phyloP scores from a whole-genome alignment of 2,113 vertebrate species.

The Tangachromis dhanisi region DNA sequence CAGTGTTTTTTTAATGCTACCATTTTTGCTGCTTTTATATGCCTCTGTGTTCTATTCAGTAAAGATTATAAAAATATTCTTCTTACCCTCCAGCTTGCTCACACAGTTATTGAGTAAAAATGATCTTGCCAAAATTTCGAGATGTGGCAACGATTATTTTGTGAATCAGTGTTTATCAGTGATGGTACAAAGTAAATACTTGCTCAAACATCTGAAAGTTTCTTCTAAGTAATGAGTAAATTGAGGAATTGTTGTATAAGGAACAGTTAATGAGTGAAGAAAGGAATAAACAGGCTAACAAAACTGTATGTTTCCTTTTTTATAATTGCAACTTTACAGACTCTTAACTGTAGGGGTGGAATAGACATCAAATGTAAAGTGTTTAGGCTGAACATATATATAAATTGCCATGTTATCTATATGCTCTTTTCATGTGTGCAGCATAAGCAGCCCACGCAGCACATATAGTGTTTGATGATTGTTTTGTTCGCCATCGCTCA shows the following conservation, averaged over 20 bases:
- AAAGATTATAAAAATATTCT: neutral
- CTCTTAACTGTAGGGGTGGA: neutral
- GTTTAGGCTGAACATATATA: neutral
- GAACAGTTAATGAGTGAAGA: neutral
- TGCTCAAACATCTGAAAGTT: neutral
- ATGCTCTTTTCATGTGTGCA: neutral
- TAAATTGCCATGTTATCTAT: neutral
- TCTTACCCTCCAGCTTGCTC: neutral
- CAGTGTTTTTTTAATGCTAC: neutral
- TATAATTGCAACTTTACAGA: neutral
- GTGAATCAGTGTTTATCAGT: neutral
- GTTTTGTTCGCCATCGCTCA: neutral
- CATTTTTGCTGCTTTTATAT: neutral
- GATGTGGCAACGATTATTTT: neutral
- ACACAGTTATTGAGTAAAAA: neutral
- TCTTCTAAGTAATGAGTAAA: neutral
- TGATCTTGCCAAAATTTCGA: neutral
- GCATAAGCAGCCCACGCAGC: neutral
- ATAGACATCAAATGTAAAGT: neutral
- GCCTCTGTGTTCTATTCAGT: neutral
- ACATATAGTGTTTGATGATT: neutral
- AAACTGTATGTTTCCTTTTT: neutral
- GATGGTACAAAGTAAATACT: neutral
- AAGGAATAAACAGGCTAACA: neutral
- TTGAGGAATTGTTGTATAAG: neutral